A percentile compares a stretch with the other conserved stretches of the same genome.
These are phyloP conservation scores for Corticium candelabrum DNA, from an alignment of 37 sponge, comb jelly and placozoan species.

Conservation along the genomic window DNA sequence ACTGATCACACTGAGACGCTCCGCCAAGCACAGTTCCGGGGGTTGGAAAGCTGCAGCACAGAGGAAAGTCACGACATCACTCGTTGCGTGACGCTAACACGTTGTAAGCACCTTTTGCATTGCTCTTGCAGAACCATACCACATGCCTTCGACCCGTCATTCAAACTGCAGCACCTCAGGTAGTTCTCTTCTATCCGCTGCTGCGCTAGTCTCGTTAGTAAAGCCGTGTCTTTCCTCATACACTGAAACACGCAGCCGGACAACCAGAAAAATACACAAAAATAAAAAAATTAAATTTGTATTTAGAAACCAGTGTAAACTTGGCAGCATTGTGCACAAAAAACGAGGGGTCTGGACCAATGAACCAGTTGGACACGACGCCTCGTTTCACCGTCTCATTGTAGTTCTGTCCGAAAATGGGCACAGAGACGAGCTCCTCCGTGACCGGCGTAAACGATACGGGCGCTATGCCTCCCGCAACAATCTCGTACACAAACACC, in stretches of 20 bases:
- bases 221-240: slow-evolving; percentile 1
- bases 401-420: slow-evolving; percentile 11
- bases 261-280: not conserved
- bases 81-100: not conserved
- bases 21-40: slow-evolving; percentile 33
- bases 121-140: not conserved
- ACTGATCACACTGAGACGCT: slow-evolving; percentile 13
- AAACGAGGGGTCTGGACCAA: not conserved
- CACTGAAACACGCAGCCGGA: slow-evolving; percentile 1
- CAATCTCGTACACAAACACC: not conserved
- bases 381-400: not conserved
- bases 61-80: not conserved
- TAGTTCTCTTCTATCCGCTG: not conserved
- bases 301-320: slow-evolving; percentile 12
- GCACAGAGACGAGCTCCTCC: not conserved
- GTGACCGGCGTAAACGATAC: slow-evolving; percentile 13
- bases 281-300: not conserved
- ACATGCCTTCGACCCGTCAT: slow-evolving; percentile 2
- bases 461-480: not conserved
- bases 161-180: not conserved
- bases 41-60: slow-evolving; percentile 8
- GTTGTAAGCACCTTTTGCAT: not conserved
- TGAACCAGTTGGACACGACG: slow-evolving; percentile 10
- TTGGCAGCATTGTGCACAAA: slow-evolving; percentile 1
- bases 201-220: not conserved